Percentiles rank a stretch among this genome's conserved stretches.
Conservation (phyloP, 2,113 vertebrate genomes). For the Rhadina sibilatrix region DNA sequence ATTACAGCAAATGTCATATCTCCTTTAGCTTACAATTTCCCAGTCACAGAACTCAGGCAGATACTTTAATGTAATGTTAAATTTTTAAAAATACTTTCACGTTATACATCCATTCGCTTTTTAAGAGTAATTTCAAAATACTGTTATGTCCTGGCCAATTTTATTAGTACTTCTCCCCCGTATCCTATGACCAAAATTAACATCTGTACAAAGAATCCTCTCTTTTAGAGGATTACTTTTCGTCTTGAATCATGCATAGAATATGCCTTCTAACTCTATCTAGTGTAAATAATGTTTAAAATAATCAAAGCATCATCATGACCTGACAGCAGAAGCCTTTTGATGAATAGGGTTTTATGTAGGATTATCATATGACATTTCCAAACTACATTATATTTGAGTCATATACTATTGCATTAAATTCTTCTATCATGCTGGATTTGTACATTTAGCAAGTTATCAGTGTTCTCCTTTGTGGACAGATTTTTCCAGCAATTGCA, state of each 20-base stretch:
- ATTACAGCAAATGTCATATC: conserved; percentile 53
- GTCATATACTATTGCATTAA: conserved; percentile 73
- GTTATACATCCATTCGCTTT: conserved; percentile 23
- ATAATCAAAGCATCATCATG: conserved; percentile 74
- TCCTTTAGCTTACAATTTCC: conserved; percentile 34
- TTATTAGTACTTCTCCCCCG: conserved; percentile 15
- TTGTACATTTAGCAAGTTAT: conserved; percentile 64
- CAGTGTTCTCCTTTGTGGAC: conserved; percentile 20
- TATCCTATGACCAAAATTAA: conserved; percentile 64
- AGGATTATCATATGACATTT: conserved; percentile 81
- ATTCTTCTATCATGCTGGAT: conserved; percentile 54
- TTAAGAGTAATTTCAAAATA: conserved; percentile 51
- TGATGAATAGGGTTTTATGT: conserved; percentile 76
- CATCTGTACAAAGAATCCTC: conserved; percentile 60
- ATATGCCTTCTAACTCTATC: conserved; percentile 71
- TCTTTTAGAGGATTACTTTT: conserved; percentile 63
- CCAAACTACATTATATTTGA: conserved; percentile 77
- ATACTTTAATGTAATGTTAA: conserved; percentile 33
- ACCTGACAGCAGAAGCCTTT: conserved; percentile 73
- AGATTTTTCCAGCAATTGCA: conserved; percentile 17
- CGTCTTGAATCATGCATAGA: conserved; percentile 62
- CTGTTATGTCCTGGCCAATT: conserved; percentile 21
- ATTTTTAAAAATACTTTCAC: conserved; percentile 55
- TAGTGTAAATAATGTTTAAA: conserved; percentile 78
- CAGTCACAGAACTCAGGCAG: conserved; percentile 25